Evolutionary conservation across 1,140 invertebrate species (phyloP).

Genomic region (Drosophila subobscura): DNA sequence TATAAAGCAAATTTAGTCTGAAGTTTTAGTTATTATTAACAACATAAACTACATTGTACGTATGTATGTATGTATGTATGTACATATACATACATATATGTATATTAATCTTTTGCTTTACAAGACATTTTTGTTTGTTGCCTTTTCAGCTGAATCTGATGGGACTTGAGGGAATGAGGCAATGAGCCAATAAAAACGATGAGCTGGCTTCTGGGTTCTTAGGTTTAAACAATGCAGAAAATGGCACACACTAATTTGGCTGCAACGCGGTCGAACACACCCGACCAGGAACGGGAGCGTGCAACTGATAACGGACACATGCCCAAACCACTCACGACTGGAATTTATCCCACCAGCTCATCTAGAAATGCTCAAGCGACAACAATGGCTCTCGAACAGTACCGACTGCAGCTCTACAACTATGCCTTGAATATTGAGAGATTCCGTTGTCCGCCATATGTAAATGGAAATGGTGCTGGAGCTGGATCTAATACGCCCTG

Average conservation of each 20-base stretch:
- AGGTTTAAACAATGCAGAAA: slow-evolving; percentile 1
- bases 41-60: no score
- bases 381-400: slow-evolving; percentile 88
- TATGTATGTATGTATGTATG: no score
- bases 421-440: slow-evolving; percentile 92
- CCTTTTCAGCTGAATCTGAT: background rate
- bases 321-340: slow-evolving; percentile 31
- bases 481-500: slow-evolving; percentile 27
- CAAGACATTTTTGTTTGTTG: background rate
- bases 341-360: slow-evolving; percentile 26
- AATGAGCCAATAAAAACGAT: background rate
- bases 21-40: no score
- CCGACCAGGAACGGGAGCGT: slow-evolving; percentile 29
- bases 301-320: background rate
- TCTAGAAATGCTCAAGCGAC: slow-evolving; percentile 29
- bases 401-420: slow-evolving; percentile 93
- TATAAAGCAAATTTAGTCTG: no score
- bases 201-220: background rate
- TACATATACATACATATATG: no score
- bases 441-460: slow-evolving; percentile 86
- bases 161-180: background rate
- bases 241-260: slow-evolving; percentile 56
- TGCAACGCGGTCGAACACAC: slow-evolving; percentile 16
- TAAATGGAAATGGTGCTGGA: slow-evolving; percentile 11
- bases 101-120: background rate